These are phyloP conservation scores for Drosophila takahashii DNA, from an alignment of 1,140 invertebrate species.

Conservation along the genomic window DNA sequence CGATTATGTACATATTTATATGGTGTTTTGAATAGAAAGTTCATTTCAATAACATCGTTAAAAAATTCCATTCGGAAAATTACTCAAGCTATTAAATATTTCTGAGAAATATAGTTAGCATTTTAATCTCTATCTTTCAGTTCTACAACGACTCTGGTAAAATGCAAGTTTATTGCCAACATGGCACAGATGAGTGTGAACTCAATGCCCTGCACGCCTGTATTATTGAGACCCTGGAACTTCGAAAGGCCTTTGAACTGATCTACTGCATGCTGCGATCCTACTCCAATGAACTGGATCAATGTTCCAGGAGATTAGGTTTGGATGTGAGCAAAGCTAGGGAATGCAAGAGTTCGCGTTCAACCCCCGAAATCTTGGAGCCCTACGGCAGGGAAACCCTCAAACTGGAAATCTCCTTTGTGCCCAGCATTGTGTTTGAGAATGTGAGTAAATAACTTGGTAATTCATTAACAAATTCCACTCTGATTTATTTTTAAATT, in stretches of 20 bases:
- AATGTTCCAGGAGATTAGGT: slow-evolving; percentile 46
- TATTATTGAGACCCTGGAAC: slow-evolving; percentile 59
- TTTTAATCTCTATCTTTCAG: slow-evolving; percentile 2
- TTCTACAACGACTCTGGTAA: slow-evolving; percentile 61
- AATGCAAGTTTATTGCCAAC: slow-evolving; percentile 68
- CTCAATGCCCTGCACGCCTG: slow-evolving; percentile 79
- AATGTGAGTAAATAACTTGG: slow-evolving; percentile 44
- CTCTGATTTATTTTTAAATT: background rate
- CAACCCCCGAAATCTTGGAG: slow-evolving; percentile 61
- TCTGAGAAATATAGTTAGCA: too few species aligned
- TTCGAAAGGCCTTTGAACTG: slow-evolving; percentile 53
- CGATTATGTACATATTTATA: background rate
- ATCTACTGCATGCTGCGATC: slow-evolving; percentile 73
- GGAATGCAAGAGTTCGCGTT: slow-evolving; percentile 57
- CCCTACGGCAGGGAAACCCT: slow-evolving; percentile 70
- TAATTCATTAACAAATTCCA: too few species aligned
- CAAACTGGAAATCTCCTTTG: slow-evolving; percentile 66
- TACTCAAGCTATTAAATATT: too few species aligned
- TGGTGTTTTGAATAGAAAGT: too few species aligned
- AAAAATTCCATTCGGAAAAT: too few species aligned
- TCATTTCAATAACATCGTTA: too few species aligned
- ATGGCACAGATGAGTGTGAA: slow-evolving; percentile 69
- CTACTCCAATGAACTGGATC: slow-evolving; percentile 54
- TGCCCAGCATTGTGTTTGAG: slow-evolving; percentile 75
- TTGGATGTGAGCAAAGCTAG: slow-evolving; percentile 59